Conservation (phyloP, 2,888 invertebrate genomes). For the Cactoblastis cactorum region DNA sequence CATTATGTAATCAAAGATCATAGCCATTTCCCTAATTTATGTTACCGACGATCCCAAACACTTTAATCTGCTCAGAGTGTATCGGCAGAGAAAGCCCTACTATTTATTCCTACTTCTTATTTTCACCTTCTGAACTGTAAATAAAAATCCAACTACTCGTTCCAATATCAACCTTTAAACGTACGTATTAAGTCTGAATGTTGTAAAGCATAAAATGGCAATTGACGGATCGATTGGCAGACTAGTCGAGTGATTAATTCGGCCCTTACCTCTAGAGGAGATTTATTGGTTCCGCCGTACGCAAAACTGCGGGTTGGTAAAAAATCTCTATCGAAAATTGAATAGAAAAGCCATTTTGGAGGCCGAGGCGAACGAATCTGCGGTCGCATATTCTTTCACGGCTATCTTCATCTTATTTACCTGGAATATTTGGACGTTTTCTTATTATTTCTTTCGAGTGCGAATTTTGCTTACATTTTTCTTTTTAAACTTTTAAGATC, state of each 20-base stretch:
- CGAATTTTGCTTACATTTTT: not conserved
- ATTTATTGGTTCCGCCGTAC: constrained; percentile 78
- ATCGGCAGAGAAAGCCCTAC: constrained; percentile 62
- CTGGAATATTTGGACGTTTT: constrained; percentile 41
- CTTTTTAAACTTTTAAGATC: too few species aligned
- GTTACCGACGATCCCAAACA: constrained; percentile 58
- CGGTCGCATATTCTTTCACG: constrained; percentile 57
- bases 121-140: constrained; percentile 70
- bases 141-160: constrained; percentile 42
- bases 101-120: constrained; percentile 75
- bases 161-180: constrained; percentile 39
- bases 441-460: not conserved
- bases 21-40: constrained; percentile 61
- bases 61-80: constrained; percentile 76
- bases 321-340: constrained; percentile 80
- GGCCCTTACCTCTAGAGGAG: constrained; percentile 75
- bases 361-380: constrained; percentile 57
- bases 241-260: constrained; percentile 75
- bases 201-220: constrained; percentile 31
- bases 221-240: constrained; percentile 57
- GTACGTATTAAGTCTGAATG: constrained; percentile 38
- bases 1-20: constrained; percentile 39
- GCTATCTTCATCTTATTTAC: constrained; percentile 66
- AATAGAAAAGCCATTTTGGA: constrained; percentile 77
- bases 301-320: constrained; percentile 78